These are phyloP conservation scores for Neogale vison DNA, from an alignment of 2,113 vertebrate species.

Conservation along the genomic window DNA sequence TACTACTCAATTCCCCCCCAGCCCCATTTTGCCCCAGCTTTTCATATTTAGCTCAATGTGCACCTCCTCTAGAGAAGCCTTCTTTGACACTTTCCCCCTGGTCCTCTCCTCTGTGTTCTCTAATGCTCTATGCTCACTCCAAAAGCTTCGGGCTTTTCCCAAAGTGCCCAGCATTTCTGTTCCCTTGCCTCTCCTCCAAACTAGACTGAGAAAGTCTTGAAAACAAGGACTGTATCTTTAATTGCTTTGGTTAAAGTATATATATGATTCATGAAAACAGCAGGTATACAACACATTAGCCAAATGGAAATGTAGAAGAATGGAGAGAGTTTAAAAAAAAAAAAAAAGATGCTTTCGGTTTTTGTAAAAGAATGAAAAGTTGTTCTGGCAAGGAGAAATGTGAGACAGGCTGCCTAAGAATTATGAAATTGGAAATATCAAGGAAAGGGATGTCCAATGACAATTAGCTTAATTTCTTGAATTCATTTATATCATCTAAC, in stretches of 20 bases:
- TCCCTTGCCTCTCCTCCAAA: neutral
- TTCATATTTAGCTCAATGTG: neutral
- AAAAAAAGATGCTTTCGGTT: neutral
- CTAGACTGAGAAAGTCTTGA: neutral
- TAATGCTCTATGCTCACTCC: neutral
- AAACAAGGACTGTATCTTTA: neutral
- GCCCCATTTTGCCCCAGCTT: neutral
- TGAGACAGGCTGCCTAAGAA: neutral
- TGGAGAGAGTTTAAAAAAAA: neutral
- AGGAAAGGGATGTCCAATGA: neutral
- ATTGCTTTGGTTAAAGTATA: neutral
- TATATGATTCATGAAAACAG: neutral
- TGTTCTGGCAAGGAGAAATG: neutral
- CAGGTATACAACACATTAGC: neutral
- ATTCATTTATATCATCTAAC: neutral
- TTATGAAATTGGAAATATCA: neutral
- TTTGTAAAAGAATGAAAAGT: neutral
- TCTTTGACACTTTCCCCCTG: neutral
- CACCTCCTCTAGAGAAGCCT: neutral
- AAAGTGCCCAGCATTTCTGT: neutral
- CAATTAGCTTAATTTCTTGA: constrained; percentile 36
- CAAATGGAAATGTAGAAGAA: neutral
- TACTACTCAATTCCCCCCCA: no score
- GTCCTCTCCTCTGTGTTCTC: neutral
- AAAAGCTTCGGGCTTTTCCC: neutral